A percentile compares a stretch with the other conserved stretches of the same genome.
phyloP scores from a whole-genome alignment of 2,888 invertebrate species.

The Melitaea athalia region DNA sequence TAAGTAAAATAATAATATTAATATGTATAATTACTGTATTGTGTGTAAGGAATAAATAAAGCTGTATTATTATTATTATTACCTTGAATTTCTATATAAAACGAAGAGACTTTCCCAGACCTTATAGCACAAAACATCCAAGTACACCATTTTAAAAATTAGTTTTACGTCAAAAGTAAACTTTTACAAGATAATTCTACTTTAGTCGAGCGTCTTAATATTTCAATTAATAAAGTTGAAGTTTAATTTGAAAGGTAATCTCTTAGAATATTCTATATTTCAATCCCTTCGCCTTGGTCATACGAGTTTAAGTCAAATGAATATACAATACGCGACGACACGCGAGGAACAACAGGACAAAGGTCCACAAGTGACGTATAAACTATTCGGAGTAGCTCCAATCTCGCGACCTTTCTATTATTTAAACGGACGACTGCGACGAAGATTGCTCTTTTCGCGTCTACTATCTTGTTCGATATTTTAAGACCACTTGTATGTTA shows the following conservation, averaged over 20 bases:
- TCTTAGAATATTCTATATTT: slow-evolving; percentile 32
- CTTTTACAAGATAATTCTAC: too few species aligned
- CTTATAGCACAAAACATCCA: too few species aligned
- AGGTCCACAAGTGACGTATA: slow-evolving; percentile 79
- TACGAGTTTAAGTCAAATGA: slow-evolving; percentile 65
- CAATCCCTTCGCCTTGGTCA: slow-evolving; percentile 12
- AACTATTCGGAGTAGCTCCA: slow-evolving; percentile 78
- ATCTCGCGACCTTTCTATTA: slow-evolving; percentile 80
- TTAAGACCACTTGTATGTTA: slow-evolving; percentile 11
- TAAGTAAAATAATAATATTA: too few species aligned
- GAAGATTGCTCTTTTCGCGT: slow-evolving; percentile 66
- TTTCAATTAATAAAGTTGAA: not conserved
- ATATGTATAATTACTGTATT: too few species aligned
- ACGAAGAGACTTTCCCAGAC: too few species aligned
- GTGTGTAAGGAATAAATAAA: too few species aligned
- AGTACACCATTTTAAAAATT: too few species aligned
- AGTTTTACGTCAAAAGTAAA: too few species aligned
- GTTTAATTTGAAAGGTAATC: not conserved
- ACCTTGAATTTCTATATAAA: too few species aligned
- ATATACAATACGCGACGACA: slow-evolving; percentile 72
- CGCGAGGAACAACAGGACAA: slow-evolving; percentile 66
- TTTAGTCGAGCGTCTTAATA: not conserved
- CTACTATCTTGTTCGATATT: slow-evolving; percentile 53
- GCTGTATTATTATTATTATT: too few species aligned
- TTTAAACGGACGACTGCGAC: slow-evolving; percentile 71